phyloP scores from a whole-genome alignment of 64 coral and sea anemone genomes.

The Platygyra sinensis region DNA sequence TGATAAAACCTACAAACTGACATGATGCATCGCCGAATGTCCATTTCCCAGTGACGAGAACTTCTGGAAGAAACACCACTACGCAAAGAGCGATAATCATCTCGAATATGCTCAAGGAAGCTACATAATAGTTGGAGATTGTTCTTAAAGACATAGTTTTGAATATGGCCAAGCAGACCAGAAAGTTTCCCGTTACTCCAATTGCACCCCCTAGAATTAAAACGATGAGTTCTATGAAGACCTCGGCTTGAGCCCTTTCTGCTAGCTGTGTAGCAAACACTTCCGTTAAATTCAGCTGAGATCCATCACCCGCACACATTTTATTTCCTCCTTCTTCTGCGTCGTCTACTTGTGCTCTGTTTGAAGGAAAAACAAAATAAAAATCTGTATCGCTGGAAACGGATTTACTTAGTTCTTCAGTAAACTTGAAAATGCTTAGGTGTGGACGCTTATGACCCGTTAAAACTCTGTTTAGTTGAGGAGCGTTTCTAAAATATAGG shows the following conservation, averaged over 20 bases:
- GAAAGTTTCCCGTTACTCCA: conserved; percentile 9
- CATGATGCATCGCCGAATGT: conserved; percentile 25
- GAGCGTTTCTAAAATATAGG: too few species aligned
- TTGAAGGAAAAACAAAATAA: background rate
- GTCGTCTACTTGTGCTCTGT: background rate
- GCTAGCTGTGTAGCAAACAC: background rate
- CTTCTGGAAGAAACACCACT: background rate
- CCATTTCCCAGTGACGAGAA: conserved; percentile 40
- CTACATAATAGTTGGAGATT: conserved; percentile 29
- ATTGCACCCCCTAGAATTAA: background rate
- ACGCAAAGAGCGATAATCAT: background rate
- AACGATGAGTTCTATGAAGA: background rate
- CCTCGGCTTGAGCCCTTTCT: background rate
- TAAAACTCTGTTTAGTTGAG: too few species aligned
- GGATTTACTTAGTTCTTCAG: too few species aligned
- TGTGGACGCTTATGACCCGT: too few species aligned
- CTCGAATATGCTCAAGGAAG: background rate
- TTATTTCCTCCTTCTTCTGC: background rate
- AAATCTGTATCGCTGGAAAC: too few species aligned
- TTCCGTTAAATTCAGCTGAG: background rate
- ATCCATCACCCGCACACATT: background rate
- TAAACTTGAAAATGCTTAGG: too few species aligned
- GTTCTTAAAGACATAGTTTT: conserved; percentile 11
- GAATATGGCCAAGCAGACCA: background rate
- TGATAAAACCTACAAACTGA: conserved; percentile 57